Evolutionary conservation across 2,888 invertebrate species (phyloP).

Genomic region (Agrochola litura): DNA sequence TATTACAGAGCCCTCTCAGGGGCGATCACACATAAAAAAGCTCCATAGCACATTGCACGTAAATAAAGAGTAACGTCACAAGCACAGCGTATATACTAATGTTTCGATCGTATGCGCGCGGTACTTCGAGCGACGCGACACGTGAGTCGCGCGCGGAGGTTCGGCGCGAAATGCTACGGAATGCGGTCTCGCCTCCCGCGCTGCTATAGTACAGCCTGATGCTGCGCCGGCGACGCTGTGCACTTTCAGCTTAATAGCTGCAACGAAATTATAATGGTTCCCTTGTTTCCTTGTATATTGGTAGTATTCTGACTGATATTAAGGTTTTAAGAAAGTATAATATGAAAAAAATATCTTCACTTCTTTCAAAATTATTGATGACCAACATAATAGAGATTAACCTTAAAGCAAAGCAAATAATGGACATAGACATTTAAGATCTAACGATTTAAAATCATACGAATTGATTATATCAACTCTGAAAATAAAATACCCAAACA

Average conservation of each 20-base stretch:
- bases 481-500: not conserved
- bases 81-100: constrained; percentile 71
- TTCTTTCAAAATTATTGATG: not conserved
- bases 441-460: not conserved
- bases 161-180: constrained; percentile 88
- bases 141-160: constrained; percentile 86
- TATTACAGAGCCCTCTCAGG: constrained; percentile 77
- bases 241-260: constrained; percentile 58
- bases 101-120: constrained; percentile 77
- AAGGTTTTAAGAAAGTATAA: not conserved
- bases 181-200: constrained; percentile 71
- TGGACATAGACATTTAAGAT: not conserved
- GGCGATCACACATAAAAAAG: constrained; percentile 84
- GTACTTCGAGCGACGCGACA: constrained; percentile 85
- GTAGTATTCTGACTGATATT: not conserved
- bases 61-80: constrained; percentile 78
- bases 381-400: not conserved
- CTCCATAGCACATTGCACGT: constrained; percentile 82
- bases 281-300: constrained; percentile 34
- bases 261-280: constrained; percentile 47
- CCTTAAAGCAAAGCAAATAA: not conserved
- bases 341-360: not conserved
- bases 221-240: constrained; percentile 70
- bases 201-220: constrained; percentile 64
- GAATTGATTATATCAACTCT: not conserved